Evolutionary conservation across 2,888 invertebrate species (phyloP).

Genomic region (Eledona agricola): DNA sequence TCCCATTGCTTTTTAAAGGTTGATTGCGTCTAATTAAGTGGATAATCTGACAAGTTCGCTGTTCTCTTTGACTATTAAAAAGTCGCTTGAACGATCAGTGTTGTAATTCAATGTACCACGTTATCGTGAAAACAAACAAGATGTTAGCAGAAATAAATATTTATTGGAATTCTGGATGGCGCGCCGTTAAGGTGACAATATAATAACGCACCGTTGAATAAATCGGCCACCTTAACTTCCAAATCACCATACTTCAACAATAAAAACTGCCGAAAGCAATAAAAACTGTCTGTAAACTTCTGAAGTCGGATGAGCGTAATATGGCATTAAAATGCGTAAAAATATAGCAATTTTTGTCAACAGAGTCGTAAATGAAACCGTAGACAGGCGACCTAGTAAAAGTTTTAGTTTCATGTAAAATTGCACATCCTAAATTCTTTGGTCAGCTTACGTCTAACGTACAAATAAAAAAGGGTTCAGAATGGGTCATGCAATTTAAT

Average conservation of each 20-base stretch:
- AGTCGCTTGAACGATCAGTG: no score
- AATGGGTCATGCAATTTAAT: no score
- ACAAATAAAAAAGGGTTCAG: no score
- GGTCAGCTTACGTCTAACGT: no score
- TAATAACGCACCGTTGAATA: slow-evolving; percentile 9
- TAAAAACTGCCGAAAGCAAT: slow-evolving; percentile 27
- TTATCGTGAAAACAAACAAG: no score
- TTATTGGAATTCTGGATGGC: slow-evolving; percentile 19
- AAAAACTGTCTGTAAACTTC: slow-evolving; percentile 18
- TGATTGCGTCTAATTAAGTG: slow-evolving; percentile 25
- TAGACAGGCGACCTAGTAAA: slow-evolving; percentile 37
- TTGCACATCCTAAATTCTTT: slow-evolving; percentile 27
- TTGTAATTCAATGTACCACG: no score
- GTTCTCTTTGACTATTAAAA: no score
- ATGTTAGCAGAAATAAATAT: slow-evolving; percentile 16
- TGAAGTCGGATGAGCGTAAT: slow-evolving; percentile 20
- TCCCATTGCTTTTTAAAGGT: slow-evolving; percentile 20
- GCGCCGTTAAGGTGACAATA: slow-evolving; percentile 12
- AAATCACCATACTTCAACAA: slow-evolving; percentile 17
- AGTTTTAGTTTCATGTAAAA: slow-evolving; percentile 19
- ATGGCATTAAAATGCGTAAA: slow-evolving; percentile 33
- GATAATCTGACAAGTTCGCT: no score
- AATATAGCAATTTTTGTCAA: slow-evolving; percentile 46
- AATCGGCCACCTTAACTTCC: slow-evolving; percentile 19
- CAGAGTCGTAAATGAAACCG: slow-evolving; percentile 44